Conservation (phyloP, 2,113 vertebrate species). For the Pituophis catenifer region DNA sequence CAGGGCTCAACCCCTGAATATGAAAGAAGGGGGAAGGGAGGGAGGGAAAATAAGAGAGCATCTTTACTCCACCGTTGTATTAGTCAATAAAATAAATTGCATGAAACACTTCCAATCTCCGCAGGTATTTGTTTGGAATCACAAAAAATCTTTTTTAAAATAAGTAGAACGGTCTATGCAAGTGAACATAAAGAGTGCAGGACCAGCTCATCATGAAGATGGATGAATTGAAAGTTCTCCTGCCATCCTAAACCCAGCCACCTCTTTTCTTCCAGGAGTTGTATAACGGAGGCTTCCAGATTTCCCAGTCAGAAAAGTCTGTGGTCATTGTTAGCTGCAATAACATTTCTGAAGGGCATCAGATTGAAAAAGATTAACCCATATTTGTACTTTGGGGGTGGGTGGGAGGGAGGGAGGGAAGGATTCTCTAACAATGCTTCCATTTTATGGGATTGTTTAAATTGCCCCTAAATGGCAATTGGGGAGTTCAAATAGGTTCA, state of each 20-base stretch:
- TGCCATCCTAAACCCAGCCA: background rate
- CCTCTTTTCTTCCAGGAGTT: background rate
- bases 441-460: background rate
- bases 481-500: background rate
- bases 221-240: background rate
- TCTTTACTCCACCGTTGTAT: background rate
- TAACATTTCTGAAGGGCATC: background rate
- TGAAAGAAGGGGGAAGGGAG: fast-evolving
- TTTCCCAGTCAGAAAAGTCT: background rate
- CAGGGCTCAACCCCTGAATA: background rate
- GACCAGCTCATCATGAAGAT: background rate
- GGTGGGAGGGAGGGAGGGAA: fast-evolving
- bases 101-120: background rate
- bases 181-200: background rate
- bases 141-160: background rate
- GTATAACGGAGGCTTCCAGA: background rate
- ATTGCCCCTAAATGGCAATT: background rate
- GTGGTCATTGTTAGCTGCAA: background rate
- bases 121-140: background rate
- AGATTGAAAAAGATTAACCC: background rate
- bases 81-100: background rate
- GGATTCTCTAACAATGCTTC: background rate
- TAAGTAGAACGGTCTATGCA: background rate
- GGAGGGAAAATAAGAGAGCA: background rate
- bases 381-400: background rate